Evolutionary conservation across 2,113 vertebrate species (phyloP).

Genomic region (Aleadryas rufinucha): DNA sequence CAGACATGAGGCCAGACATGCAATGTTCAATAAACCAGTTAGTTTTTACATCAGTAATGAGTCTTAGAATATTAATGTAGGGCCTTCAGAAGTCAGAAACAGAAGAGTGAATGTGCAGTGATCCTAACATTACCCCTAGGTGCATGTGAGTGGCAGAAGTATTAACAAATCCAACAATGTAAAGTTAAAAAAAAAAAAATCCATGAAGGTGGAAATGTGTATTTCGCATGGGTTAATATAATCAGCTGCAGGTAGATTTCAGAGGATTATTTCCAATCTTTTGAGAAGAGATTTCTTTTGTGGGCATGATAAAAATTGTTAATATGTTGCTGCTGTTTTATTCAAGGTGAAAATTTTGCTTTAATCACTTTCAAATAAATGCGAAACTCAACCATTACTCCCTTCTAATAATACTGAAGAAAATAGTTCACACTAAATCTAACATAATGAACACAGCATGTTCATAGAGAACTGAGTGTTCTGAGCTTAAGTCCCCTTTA

Average conservation of each 20-base stretch:
- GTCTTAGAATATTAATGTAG: conserved; percentile 63
- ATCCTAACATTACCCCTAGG: conserved; percentile 46
- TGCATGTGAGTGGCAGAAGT: conserved; percentile 9
- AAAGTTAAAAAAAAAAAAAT: background rate
- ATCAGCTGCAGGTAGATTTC: conserved; percentile 69
- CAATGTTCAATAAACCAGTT: conserved; percentile 66
- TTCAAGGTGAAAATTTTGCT: conserved; percentile 71
- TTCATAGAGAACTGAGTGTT: conserved; percentile 63
- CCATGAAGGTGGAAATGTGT: background rate
- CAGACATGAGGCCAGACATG: conserved; percentile 61
- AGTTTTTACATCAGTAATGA: conserved; percentile 65
- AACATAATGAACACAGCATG: conserved; percentile 68
- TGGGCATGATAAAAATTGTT: conserved; percentile 68
- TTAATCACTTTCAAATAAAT: conserved; percentile 72
- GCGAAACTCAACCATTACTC: conserved; percentile 49
- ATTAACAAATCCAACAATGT: conserved; percentile 6
- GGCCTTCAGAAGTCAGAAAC: conserved; percentile 56
- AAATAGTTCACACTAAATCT: conserved; percentile 69
- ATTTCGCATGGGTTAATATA: conserved; percentile 48
- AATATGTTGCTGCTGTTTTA: conserved; percentile 60
- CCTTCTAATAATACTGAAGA: conserved; percentile 67
- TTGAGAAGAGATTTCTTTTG: conserved; percentile 65
- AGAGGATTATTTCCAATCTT: conserved; percentile 63
- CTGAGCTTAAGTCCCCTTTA: conserved; percentile 58
- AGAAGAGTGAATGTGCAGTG: conserved; percentile 15